Evolutionary conservation across 2,888 invertebrate species (phyloP).

Genomic region (Meiosimyza decipiens): DNA sequence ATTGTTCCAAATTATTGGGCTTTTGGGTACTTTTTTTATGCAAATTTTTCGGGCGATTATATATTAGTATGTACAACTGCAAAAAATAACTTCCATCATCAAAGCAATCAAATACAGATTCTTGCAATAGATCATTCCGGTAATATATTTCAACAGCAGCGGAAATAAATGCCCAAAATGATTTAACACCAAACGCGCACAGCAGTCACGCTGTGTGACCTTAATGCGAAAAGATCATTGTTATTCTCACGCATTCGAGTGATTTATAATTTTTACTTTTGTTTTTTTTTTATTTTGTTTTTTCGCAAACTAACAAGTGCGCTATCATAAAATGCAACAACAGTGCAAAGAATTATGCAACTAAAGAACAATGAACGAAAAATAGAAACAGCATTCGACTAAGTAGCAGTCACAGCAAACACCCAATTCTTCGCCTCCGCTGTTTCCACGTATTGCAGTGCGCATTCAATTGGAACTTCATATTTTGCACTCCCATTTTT

Average conservation of each 20-base stretch:
- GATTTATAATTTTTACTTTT: constrained; percentile 3
- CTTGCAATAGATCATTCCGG: no score
- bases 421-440: not conserved
- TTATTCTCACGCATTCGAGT: not conserved
- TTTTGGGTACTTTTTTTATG: no score
- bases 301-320: not conserved
- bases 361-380: not conserved
- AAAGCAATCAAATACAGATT: no score
- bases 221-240: no score
- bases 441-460: not conserved
- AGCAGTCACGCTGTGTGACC: no score
- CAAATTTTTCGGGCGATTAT: no score
- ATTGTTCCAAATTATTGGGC: no score
- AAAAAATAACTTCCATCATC: no score
- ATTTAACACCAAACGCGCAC: not conserved
- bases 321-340: not conserved
- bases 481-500: not conserved
- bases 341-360: not conserved
- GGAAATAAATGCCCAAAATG: not conserved
- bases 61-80: no score
- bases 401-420: not conserved
- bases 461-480: constrained; percentile 11
- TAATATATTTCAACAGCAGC: not conserved
- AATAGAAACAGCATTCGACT: not conserved
- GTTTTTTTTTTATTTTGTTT: not conserved